These are phyloP conservation scores for Eristalis intricaria DNA, from an alignment of 2,888 invertebrate species.

Conservation along the genomic window DNA sequence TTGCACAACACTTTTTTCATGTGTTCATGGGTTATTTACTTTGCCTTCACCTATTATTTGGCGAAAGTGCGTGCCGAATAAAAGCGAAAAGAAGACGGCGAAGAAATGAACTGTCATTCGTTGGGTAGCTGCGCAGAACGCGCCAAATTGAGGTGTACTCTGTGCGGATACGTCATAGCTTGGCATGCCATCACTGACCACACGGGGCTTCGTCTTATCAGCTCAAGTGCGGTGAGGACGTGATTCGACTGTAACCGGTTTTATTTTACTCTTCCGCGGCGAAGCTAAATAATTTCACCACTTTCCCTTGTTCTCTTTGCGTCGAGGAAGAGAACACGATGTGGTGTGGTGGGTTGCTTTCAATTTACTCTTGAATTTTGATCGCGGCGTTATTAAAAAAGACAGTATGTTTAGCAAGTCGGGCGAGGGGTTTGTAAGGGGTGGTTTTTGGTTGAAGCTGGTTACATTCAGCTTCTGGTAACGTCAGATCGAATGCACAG, in stretches of 20 bases:
- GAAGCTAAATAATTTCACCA: not conserved
- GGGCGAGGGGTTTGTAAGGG: too few species aligned
- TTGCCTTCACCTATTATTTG: not conserved
- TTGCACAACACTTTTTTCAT: conserved; percentile 50
- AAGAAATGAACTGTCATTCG: not conserved
- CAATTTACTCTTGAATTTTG: not conserved
- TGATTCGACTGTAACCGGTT: conserved; percentile 32
- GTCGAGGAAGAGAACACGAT: not conserved
- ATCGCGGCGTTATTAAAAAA: not conserved
- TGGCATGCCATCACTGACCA: not conserved
- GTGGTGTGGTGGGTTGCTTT: not conserved
- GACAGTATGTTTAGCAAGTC: not conserved
- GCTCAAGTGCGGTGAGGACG: not conserved
- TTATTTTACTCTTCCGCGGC: not conserved
- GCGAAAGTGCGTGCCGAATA: conserved; percentile 21
- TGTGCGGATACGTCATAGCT: conserved; percentile 20
- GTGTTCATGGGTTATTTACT: conserved; percentile 8
- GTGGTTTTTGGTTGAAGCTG: too few species aligned
- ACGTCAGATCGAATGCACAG: too few species aligned
- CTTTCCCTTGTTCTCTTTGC: conserved; percentile 4
- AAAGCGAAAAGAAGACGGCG: not conserved
- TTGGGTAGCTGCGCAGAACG: conserved; percentile 32
- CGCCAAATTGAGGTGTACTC: conserved; percentile 36
- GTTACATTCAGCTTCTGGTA: too few species aligned
- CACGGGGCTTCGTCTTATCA: not conserved